These are phyloP conservation scores for Craseonycteris thonglongyai DNA, from an alignment of 2,113 vertebrate species.

Conservation along the genomic window DNA sequence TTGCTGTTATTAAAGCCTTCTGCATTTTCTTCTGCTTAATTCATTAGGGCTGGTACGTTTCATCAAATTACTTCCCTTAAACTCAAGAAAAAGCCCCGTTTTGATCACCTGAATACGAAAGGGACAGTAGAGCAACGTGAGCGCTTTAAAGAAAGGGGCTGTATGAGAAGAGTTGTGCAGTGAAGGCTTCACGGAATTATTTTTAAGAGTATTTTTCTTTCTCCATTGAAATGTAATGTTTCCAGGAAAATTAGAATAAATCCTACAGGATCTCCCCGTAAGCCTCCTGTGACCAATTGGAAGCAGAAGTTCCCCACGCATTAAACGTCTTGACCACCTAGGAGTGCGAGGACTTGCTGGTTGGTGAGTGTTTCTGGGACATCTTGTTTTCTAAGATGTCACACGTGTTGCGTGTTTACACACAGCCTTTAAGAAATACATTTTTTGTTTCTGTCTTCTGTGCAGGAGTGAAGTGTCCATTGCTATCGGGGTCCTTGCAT, in stretches of 20 bases:
- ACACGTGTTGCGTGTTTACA: not conserved
- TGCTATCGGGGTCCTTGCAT: not conserved
- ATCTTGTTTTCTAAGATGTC: not conserved
- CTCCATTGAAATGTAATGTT: not conserved
- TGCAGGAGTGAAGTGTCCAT: not conserved
- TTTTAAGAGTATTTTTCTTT: not conserved
- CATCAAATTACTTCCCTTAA: conserved; percentile 48
- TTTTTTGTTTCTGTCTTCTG: not conserved
- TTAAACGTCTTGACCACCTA: not conserved
- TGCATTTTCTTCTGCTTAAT: conserved; percentile 58
- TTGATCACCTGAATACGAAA: conserved; percentile 1
- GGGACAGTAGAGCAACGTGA: not conserved
- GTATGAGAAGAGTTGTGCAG: not conserved
- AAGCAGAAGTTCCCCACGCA: not conserved
- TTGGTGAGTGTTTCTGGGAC: not conserved
- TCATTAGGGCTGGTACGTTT: conserved; percentile 56
- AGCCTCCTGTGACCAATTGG: not conserved
- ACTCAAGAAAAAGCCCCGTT: conserved; percentile 27
- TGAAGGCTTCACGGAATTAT: not conserved
- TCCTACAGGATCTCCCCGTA: not conserved
- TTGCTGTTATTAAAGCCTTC: conserved; percentile 53
- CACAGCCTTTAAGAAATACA: not conserved
- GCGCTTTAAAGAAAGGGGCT: not conserved
- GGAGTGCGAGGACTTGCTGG: not conserved
- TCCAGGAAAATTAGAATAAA: conserved; percentile 46